Evolutionary conservation across 2,113 vertebrate species (phyloP).

Genomic region (Chaetops frenatus): DNA sequence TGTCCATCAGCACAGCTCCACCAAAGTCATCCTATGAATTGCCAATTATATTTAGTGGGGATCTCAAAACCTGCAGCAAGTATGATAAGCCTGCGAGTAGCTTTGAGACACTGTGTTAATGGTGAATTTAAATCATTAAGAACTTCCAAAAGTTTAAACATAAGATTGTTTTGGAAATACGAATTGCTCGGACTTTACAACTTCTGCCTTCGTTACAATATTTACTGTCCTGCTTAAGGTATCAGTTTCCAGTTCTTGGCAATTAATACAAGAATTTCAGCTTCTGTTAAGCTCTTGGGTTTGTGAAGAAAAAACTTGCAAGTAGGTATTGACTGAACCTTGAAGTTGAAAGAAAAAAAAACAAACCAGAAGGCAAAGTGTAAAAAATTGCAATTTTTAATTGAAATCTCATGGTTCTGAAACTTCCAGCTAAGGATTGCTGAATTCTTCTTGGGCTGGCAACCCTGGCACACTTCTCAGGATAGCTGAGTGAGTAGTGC

Average conservation of each 20-base stretch:
- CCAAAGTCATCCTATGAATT: background rate
- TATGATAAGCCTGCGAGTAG: background rate
- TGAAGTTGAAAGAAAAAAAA: background rate
- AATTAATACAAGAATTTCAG: background rate
- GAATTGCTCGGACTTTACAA: background rate
- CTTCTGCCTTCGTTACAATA: background rate
- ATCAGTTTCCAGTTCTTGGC: background rate
- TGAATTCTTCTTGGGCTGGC: background rate
- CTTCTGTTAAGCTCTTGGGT: background rate
- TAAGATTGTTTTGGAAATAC: background rate
- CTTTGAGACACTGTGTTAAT: background rate
- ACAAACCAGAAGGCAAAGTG: background rate
- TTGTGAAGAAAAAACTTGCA: background rate
- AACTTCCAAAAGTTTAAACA: background rate
- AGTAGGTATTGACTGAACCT: background rate
- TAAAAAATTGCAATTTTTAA: background rate
- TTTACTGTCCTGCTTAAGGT: background rate
- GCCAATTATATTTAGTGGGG: background rate
- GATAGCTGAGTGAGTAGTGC: background rate
- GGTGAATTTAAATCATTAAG: background rate
- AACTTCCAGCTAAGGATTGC: background rate
- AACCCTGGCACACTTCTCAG: background rate
- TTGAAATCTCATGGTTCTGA: slow-evolving; percentile 12
- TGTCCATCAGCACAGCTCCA: background rate
- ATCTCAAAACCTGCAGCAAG: background rate